A percentile compares a stretch with the other conserved stretches of the same genome.
These are phyloP conservation scores for Strigamia maritima DNA, from an alignment of 2,888 invertebrate species.

Conservation along the genomic window DNA sequence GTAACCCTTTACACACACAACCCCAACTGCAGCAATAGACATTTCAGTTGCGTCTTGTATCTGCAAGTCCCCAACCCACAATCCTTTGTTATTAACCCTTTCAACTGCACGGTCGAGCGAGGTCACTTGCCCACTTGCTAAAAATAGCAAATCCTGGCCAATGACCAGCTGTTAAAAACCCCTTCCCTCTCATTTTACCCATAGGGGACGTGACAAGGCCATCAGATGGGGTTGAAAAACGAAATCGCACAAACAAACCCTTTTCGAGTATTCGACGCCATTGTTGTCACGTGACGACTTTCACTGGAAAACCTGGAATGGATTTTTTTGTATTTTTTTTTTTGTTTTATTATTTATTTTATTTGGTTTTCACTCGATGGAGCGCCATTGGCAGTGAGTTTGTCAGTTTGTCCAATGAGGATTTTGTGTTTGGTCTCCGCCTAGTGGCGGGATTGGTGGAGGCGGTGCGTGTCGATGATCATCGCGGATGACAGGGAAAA, in stretches of 20 bases:
- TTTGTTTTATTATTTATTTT: background rate
- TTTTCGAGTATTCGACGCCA: too few relatives aligned
- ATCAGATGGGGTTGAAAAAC: background rate
- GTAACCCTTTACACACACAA: slow-evolving; percentile 18
- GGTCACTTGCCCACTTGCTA: background rate
- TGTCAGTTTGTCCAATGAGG: background rate
- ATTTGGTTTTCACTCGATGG: background rate
- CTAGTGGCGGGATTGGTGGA: background rate
- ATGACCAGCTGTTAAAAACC: slow-evolving; percentile 8
- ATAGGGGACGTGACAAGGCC: slow-evolving; percentile 5
- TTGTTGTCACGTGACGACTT: background rate
- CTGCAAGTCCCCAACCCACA: slow-evolving; percentile 15
- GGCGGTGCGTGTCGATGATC: background rate
- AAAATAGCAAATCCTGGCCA: background rate
- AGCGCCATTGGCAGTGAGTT: background rate
- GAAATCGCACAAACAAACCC: background rate
- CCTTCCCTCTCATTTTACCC: background rate
- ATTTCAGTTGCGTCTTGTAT: slow-evolving; percentile 13
- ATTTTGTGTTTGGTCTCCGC: background rate
- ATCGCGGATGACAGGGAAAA: background rate
- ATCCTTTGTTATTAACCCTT: background rate
- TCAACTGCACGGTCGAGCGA: background rate
- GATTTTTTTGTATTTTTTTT: background rate
- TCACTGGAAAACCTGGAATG: background rate
- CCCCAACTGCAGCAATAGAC: background rate